Base-by-base conservation (phyloP, 2,888 invertebrate species). In the Caenorhabditis virilis region DNA sequence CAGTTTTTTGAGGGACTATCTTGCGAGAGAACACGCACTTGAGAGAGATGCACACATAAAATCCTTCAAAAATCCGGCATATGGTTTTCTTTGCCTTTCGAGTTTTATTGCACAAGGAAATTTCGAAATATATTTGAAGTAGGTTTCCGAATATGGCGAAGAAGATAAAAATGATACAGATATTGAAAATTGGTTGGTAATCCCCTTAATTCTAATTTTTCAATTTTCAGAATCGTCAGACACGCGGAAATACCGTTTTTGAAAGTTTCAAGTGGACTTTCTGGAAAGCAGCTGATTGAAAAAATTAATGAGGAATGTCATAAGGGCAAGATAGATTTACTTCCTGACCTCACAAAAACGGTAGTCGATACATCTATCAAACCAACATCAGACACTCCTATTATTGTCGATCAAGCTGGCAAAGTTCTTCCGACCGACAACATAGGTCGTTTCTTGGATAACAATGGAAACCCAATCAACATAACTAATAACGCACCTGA, bases 391-490 rank as follows among this genome's bases (percentile, higher is more conserved):
- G 4, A 25, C 3, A 47, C 47, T 1, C 48, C 48, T 5, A 25
- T 48, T 6, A 16, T 52, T 35, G 52, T 52, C 6, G 52, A 52
- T 22, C 52, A 60, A 56, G 39, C 48, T 49, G 58, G 66, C 30
- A 67, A 46, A 35, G 60, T 60, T 3, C 63, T 70, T 13, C 65
- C 69, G 7, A 72, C 68, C 6, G 69, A 74, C 46, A 30, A 41
- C 16, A 27, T 49, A 33, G 72, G 71, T 41, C 50, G 66, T 13
- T 63, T 52, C 30, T 11, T 74, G 16, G 56, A 53, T 33, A 56
- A 49, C 33, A 61, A 66, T 39, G 66, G 66, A 42, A 48, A 46
- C 2, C 38, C 52, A 11, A 53, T 68, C 15, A 42, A 35, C 13
- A 48, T 57, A 7, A 54, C 50, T n/a, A 43, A 48, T n/a, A 48